Evolutionary conservation across 2,797 vertebrate species (phyloP).

Genomic region (Arnoldichthys spilopterus): DNA sequence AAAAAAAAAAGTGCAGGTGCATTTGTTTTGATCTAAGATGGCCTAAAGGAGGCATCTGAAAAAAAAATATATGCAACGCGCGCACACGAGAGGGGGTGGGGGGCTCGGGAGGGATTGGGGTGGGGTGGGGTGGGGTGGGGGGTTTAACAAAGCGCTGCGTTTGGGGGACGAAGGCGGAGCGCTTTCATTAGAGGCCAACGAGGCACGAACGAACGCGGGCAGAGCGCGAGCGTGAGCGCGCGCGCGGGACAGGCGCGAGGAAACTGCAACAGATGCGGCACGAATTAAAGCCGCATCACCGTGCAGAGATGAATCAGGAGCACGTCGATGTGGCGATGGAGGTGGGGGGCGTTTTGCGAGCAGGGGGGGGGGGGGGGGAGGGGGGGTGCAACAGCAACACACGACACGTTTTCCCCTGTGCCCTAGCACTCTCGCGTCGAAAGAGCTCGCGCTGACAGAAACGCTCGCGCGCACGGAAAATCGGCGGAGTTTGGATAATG

Average conservation of each 20-base stretch:
- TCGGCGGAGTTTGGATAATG: not conserved
- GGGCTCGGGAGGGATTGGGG: constrained; percentile 38
- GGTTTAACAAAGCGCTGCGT: constrained; percentile 63
- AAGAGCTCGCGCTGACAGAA: not conserved
- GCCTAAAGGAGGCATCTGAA: constrained; percentile 79
- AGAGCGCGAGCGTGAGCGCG: too few relatives aligned
- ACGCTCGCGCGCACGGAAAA: not conserved
- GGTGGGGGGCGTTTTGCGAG: not conserved
- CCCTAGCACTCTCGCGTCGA: constrained; percentile 44
- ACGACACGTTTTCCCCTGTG: constrained; percentile 44
- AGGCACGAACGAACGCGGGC: constrained; percentile 45
- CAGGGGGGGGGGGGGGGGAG: not conserved
- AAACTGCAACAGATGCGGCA: constrained; percentile 70
- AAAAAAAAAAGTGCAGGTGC: constrained; percentile 82
- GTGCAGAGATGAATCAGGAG: constrained; percentile 52
- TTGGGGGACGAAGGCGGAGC: constrained; percentile 54
- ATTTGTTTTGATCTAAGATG: constrained; percentile 85
- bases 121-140: constrained; percentile 32
- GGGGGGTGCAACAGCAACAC: constrained; percentile 27
- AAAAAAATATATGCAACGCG: constrained; percentile 76
- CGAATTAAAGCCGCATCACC: constrained; percentile 68
- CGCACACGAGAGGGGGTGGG: constrained; percentile 66
- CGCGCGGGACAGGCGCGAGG: constrained; percentile 52
- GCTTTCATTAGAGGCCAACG: constrained; percentile 64
- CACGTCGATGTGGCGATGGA: constrained; percentile 24